These are phyloP conservation scores for Drosophila littoralis DNA, from an alignment of 1,140 invertebrate species.

Conservation along the genomic window DNA sequence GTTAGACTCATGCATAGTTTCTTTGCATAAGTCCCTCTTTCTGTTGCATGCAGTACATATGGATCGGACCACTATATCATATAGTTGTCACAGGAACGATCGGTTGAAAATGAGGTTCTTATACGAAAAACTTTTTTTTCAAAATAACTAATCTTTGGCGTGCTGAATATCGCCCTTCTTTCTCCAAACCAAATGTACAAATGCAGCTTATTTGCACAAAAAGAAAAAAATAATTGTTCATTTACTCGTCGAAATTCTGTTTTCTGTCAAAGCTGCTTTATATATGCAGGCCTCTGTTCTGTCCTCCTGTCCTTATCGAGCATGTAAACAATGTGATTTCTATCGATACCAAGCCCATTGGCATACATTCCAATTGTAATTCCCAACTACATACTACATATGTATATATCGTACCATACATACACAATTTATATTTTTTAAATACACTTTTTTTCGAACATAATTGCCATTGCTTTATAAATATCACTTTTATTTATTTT, in stretches of 20 bases:
- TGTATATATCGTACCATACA: background rate
- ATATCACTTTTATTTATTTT: background rate
- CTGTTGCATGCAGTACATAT: no score
- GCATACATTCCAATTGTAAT: slow-evolving; percentile 37
- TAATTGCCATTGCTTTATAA: slow-evolving; percentile 15
- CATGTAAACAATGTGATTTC: slow-evolving; percentile 69
- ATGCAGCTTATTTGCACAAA: slow-evolving; percentile 2
- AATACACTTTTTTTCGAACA: background rate
- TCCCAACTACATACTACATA: background rate
- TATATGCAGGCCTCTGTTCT: slow-evolving; percentile 5
- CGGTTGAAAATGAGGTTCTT: no score
- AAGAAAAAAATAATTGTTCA: slow-evolving; percentile 18
- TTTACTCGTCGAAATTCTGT: slow-evolving; percentile 6
- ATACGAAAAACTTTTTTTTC: no score
- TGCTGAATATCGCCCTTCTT: no score
- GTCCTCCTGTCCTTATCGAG: slow-evolving; percentile 35
- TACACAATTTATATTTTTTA: slow-evolving; percentile 13
- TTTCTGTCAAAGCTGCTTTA: background rate
- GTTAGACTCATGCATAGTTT: no score
- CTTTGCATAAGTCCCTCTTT: no score
- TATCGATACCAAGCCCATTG: slow-evolving; percentile 57
- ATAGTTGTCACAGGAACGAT: no score
- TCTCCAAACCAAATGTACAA: slow-evolving; percentile 31
- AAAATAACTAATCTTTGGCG: no score
- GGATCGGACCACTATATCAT: no score